phyloP scores from a whole-genome alignment of 30 jellyfish, hydroid and myxozoan species.

The Aurelia aurita complex sp. Pacific region DNA sequence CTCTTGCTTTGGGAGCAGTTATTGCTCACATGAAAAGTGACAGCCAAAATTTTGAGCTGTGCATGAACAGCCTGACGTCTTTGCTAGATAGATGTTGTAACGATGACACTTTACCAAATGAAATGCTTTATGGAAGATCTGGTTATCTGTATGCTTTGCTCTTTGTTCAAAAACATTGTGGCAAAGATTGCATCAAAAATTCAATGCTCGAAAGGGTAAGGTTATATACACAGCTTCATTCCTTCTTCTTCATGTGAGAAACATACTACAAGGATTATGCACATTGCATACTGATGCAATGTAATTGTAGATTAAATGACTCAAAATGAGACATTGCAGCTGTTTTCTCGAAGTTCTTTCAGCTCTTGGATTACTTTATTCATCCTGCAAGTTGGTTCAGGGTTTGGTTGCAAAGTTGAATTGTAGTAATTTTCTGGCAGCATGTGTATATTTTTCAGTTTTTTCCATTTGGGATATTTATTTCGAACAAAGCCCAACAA shows the following conservation, averaged over 20 bases:
- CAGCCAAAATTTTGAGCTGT: not conserved
- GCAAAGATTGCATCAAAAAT: slow-evolving; percentile 11
- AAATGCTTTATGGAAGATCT: slow-evolving; percentile 82
- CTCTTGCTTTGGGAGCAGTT: slow-evolving; percentile 54
- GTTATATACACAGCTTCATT: not conserved
- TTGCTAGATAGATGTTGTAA: slow-evolving; percentile 58
- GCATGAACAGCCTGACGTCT: not conserved
- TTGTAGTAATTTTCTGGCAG: not conserved
- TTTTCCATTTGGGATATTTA: not conserved
- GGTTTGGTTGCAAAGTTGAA: not conserved
- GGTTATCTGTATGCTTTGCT: slow-evolving; percentile 82
- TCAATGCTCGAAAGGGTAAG: slow-evolving; percentile 30
- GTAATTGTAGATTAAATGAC: no score
- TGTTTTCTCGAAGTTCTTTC: no score
- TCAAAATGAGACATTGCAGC: no score
- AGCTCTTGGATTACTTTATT: no score
- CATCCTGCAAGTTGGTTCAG: no score
- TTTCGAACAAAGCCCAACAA: not conserved
- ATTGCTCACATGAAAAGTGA: slow-evolving; percentile 46
- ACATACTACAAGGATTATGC: no score
- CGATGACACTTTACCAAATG: slow-evolving; percentile 68
- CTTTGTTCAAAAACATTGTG: slow-evolving; percentile 44
- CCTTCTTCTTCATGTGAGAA: not conserved
- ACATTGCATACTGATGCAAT: no score
- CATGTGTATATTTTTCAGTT: not conserved